These are phyloP conservation scores for Sitta europaea DNA, from an alignment of 2,113 vertebrate species.

Conservation along the genomic window DNA sequence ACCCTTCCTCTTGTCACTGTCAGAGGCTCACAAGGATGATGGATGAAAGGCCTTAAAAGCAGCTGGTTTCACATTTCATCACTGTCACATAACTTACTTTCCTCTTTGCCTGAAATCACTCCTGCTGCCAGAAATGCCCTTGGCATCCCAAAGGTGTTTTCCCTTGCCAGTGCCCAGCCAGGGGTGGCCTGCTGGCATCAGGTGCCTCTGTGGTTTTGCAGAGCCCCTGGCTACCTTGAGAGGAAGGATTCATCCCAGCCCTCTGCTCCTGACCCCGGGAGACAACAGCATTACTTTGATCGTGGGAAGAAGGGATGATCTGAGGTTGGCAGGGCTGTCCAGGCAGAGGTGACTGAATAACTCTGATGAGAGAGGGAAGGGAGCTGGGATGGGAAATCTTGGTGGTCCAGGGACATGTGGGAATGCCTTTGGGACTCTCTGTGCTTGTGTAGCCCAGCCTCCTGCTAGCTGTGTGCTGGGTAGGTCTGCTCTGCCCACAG, in stretches of 20 bases:
- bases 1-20: constrained; percentile 24
- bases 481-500: not conserved
- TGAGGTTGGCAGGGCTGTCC: not conserved
- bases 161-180: fast-evolving
- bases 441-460: not conserved
- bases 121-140: constrained; percentile 26
- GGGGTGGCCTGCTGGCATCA: not conserved
- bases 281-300: not conserved
- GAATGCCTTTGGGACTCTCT: not conserved
- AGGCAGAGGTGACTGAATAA: not conserved
- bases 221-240: not conserved
- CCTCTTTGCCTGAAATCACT: not conserved
- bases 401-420: not conserved
- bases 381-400: not conserved
- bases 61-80: constrained; percentile 47
- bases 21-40: constrained; percentile 31
- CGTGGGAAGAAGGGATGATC: fast-evolving
- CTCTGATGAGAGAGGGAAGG: not conserved
- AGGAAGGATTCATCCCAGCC: not conserved
- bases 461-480: not conserved
- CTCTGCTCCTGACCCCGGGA: not conserved
- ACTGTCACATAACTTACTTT: constrained; percentile 19
- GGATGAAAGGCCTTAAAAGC: constrained; percentile 54
- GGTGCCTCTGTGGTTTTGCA: not conserved
- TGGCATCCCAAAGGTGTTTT: constrained; percentile 2